Evolutionary conservation across 2,797 vertebrate species (phyloP).

Genomic region (Atherinosoma microstoma): DNA sequence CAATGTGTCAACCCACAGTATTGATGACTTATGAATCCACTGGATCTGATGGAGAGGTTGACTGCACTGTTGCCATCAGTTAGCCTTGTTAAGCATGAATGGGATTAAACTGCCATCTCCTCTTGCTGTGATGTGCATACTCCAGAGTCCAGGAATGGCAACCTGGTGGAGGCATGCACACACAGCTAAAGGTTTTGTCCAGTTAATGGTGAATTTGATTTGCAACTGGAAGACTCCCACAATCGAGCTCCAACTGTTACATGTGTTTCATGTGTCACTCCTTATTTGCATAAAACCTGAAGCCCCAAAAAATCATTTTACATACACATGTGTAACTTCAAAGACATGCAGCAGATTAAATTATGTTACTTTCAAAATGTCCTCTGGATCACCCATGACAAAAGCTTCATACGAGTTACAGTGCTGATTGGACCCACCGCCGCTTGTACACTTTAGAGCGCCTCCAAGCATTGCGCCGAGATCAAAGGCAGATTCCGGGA

Average conservation of each 20-base stretch:
- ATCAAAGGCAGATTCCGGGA: constrained; percentile 62
- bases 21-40: constrained; percentile 63
- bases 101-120: constrained; percentile 53
- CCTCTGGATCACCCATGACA: constrained; percentile 13
- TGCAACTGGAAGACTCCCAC: constrained; percentile 7
- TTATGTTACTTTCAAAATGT: constrained; percentile 16
- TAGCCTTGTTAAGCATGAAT: constrained; percentile 36
- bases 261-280: not conserved
- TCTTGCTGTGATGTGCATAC: constrained; percentile 37
- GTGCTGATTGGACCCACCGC: constrained; percentile 48
- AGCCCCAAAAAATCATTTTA: not conserved
- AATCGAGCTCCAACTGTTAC: constrained; percentile 2
- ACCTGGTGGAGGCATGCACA: constrained; percentile 25
- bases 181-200: constrained; percentile 10
- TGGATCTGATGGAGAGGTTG: constrained; percentile 50
- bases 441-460: constrained; percentile 41
- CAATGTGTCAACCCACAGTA: constrained; percentile 73
- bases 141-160: constrained; percentile 45
- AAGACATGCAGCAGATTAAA: not conserved
- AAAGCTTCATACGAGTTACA: constrained; percentile 32
- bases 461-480: constrained; percentile 50
- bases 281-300: not conserved
- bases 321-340: constrained; percentile 14
- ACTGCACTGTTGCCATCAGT: constrained; percentile 51
- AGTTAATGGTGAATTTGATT: constrained; percentile 15